Conservation (phyloP, 2,888 invertebrate species). For the Nycteola revayana region DNA sequence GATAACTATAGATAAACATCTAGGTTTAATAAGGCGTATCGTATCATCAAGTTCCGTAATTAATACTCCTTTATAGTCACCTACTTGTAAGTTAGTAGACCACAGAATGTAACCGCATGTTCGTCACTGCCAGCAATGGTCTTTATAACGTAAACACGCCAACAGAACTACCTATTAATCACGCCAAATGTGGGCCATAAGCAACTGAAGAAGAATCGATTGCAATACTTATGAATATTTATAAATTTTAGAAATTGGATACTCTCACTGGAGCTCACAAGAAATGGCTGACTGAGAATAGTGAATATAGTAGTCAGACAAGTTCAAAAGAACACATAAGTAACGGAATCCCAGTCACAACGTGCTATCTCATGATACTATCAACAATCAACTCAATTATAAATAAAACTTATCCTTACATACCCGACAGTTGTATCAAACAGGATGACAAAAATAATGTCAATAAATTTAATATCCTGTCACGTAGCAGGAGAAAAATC, state of each 20-base stretch:
- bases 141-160: conserved; percentile 28
- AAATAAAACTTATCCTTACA: conserved; percentile 3
- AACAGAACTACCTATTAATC: conserved; percentile 24
- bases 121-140: conserved; percentile 31
- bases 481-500: conserved; percentile 40
- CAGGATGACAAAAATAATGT: conserved; percentile 3
- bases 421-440: conserved; percentile 2
- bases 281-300: conserved; percentile 35
- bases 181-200: conserved; percentile 14
- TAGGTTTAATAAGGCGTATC: conserved; percentile 1
- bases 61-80: conserved; percentile 24
- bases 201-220: conserved; percentile 12
- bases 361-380: conserved; percentile 52
- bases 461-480: conserved; percentile 22
- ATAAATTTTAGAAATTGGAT: conserved; percentile 23
- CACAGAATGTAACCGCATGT: conserved; percentile 37
- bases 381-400: conserved; percentile 22
- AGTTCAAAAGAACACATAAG: conserved; percentile 64
- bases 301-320: conserved; percentile 47
- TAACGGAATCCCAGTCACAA: conserved; percentile 63
- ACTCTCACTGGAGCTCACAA: conserved; percentile 22
- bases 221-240: conserved; percentile 17
- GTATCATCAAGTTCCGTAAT: conserved; percentile 24
- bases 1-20: too few relatives aligned
- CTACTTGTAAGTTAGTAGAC: conserved; percentile 32